phyloP scores from a whole-genome alignment of 1,140 invertebrate species.

The Camponotus pennsylvanicus region DNA sequence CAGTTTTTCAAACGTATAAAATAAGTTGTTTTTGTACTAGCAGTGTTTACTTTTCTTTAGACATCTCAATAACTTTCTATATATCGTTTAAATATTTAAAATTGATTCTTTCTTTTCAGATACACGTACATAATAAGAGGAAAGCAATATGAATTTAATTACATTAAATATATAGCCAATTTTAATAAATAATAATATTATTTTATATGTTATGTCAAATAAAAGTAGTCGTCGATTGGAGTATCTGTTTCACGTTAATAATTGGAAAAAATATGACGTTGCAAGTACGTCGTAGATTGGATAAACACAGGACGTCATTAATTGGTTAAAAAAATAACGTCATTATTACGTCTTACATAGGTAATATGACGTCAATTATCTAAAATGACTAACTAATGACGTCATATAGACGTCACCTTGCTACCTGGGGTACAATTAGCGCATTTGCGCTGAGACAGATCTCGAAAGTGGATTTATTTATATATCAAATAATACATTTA shows the following conservation, averaged over 20 bases:
- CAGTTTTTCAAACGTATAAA: neutral
- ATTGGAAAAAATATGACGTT: no score
- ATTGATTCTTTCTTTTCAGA: neutral
- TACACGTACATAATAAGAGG: neutral
- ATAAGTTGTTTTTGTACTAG: neutral
- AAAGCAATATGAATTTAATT: neutral
- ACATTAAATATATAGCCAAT: neutral
- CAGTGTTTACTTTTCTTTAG: neutral
- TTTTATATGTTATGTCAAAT: neutral
- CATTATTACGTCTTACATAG: no score
- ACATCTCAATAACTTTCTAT: neutral
- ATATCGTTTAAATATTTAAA: neutral
- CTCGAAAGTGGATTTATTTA: conserved; percentile 40
- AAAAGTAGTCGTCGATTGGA: no score
- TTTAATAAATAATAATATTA: neutral
- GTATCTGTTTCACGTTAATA: no score
- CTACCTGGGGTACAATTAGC: conserved; percentile 69
- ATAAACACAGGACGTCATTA: no score
- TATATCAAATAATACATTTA: conserved; percentile 2
- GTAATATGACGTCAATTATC: no score
- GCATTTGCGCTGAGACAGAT: neutral
- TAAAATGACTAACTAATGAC: no score
- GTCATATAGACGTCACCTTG: no score
- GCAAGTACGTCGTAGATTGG: no score
- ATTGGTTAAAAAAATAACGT: no score